Evolutionary conservation across 30 jellyfish, hydroid and myxozoan species (phyloP).

Genomic region (Cassiopea xamachana): DNA sequence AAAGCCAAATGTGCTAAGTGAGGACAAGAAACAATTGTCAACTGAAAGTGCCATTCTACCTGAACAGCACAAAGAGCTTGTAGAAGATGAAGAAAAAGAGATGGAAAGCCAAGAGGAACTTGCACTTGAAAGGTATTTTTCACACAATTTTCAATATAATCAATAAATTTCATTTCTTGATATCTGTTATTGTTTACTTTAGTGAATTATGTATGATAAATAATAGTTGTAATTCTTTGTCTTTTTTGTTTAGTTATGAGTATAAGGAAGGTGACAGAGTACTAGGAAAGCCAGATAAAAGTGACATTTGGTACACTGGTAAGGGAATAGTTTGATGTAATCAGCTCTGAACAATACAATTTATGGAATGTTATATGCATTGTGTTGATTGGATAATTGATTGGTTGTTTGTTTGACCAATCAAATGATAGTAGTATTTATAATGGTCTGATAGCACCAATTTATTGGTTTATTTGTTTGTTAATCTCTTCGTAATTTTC

Average conservation of each 20-base stretch:
- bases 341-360: neutral
- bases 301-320: slow-evolving; percentile 97
- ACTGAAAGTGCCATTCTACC: neutral
- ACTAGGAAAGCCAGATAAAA: slow-evolving; percentile 79
- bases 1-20: neutral
- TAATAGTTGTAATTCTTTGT: neutral
- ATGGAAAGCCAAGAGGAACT: neutral
- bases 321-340: neutral
- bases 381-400: neutral
- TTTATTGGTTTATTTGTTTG: no score
- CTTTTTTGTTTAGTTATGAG: slow-evolving; percentile 26
- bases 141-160: neutral
- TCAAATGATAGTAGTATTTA: neutral
- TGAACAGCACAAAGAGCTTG: neutral
- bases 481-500: no score
- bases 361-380: neutral
- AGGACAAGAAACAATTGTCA: neutral
- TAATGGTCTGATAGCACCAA: neutral
- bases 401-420: slow-evolving; percentile 5
- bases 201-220: no score
- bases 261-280: slow-evolving; percentile 70
- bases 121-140: neutral
- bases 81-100: neutral
- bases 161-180: no score
- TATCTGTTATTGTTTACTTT: no score